phyloP scores from a whole-genome alignment of 2,888 invertebrate genomes.

The Oxycera nigricornis region DNA sequence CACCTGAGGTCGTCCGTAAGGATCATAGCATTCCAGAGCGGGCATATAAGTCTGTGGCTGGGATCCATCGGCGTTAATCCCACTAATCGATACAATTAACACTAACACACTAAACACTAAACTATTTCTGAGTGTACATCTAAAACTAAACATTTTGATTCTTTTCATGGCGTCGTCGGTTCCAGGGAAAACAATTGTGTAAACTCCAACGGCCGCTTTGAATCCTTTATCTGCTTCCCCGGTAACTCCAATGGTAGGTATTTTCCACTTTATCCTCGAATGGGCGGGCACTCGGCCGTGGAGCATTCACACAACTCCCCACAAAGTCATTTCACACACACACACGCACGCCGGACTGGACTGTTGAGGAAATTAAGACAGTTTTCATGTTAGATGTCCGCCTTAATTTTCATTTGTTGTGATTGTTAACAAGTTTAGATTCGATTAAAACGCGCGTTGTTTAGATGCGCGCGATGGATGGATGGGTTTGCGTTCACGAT shows the following conservation, averaged over 20 bases:
- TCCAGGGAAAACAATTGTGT: too few species aligned
- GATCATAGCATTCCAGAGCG: constrained; percentile 65
- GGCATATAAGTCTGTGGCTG: constrained; percentile 53
- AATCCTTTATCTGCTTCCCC: neutral
- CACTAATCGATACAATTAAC: constrained; percentile 23
- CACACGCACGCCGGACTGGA: neutral
- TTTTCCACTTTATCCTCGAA: constrained; percentile 14
- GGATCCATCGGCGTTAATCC: neutral
- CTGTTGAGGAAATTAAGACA: neutral
- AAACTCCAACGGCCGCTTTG: neutral
- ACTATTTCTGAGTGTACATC: constrained; percentile 29
- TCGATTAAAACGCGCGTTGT: neutral
- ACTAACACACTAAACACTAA: constrained; percentile 35
- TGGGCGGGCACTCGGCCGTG: neutral
- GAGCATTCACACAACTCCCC: constrained; percentile 15
- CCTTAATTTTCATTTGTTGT: neutral
- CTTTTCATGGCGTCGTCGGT: constrained; percentile 15
- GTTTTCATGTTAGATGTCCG: neutral
- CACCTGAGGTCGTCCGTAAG: constrained; percentile 66
- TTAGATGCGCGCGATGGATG: neutral
- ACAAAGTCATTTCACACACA: constrained; percentile 27
- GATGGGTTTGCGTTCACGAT: neutral
- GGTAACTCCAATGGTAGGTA: neutral
- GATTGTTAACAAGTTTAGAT: neutral
- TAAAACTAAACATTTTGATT: constrained; percentile 35